phyloP scores from a whole-genome alignment of 2,113 vertebrate genomes.

The Bubo scandiacus region DNA sequence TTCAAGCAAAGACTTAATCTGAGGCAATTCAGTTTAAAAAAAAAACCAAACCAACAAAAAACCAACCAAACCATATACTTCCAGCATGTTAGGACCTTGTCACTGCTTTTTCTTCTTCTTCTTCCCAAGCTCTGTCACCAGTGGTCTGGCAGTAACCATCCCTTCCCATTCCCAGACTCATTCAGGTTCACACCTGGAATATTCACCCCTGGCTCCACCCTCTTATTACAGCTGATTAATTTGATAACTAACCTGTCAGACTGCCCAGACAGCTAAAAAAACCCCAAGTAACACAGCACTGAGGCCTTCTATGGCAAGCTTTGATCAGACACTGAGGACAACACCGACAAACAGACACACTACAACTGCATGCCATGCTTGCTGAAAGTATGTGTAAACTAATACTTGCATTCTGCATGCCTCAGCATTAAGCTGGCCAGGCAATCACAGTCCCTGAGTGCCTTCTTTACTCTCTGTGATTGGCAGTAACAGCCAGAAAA shows the following conservation, averaged over 20 bases:
- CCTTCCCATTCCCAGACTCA: not conserved
- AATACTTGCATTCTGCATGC: constrained; percentile 6
- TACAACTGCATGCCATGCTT: not conserved
- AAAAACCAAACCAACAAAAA: not conserved
- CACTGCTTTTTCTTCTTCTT: not conserved
- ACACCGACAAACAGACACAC: not conserved
- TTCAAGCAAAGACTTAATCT: not conserved
- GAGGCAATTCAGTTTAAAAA: not conserved
- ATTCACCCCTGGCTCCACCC: not conserved
- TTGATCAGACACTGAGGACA: not conserved
- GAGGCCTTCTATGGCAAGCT: not conserved
- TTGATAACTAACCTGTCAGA: not conserved
- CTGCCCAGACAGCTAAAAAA: not conserved
- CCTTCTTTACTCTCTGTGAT: constrained; percentile 2
- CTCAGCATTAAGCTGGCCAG: not conserved
- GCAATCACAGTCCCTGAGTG: not conserved
- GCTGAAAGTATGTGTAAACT: not conserved
- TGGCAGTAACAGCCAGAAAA: constrained; percentile 45
- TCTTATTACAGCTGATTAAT: not conserved
- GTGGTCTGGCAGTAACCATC: not conserved
- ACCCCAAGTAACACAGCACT: not conserved
- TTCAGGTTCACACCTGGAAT: not conserved
- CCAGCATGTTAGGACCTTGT: not conserved
- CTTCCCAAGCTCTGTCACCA: not conserved
- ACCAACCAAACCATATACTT: not conserved